Percentiles rank a stretch among this genome's conserved stretches.
Conservation (phyloP, 2,113 vertebrate species). For the Psilopsiagon aymara region DNA sequence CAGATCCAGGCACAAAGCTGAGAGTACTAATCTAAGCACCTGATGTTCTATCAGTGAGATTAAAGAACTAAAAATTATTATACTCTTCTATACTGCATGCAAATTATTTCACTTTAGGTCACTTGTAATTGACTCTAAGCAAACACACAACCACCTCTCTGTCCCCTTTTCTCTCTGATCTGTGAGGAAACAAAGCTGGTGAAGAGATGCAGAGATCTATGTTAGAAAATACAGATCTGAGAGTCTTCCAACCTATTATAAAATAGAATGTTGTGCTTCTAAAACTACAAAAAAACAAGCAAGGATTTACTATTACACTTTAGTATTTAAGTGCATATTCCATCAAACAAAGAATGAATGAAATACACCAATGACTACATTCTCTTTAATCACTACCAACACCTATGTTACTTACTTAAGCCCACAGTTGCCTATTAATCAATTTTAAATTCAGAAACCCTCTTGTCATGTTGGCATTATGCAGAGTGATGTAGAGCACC, state of each 20-base stretch:
- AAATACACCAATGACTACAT: neutral
- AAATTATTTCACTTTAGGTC: neutral
- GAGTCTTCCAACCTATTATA: neutral
- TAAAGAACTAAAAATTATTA: neutral
- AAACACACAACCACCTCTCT: neutral
- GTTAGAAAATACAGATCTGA: neutral
- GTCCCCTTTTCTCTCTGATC: neutral
- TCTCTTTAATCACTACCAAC: slow-evolving; percentile 20
- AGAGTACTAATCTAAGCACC: neutral
- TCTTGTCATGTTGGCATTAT: neutral
- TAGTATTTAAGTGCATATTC: neutral
- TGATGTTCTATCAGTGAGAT: neutral
- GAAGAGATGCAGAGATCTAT: neutral
- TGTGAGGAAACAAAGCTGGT: neutral
- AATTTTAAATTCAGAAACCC: neutral
- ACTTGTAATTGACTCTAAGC: neutral
- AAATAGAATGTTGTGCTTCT: neutral
- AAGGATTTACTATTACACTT: neutral
- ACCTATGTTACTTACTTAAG: neutral
- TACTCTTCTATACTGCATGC: neutral
- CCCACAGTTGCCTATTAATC: neutral
- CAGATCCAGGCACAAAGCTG: neutral
- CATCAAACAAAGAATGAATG: slow-evolving; percentile 6
- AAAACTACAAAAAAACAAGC: neutral
- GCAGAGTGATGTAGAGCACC: neutral